These are phyloP conservation scores for Cynaeus angustus DNA, from an alignment of 2,888 invertebrate species.

Conservation along the genomic window DNA sequence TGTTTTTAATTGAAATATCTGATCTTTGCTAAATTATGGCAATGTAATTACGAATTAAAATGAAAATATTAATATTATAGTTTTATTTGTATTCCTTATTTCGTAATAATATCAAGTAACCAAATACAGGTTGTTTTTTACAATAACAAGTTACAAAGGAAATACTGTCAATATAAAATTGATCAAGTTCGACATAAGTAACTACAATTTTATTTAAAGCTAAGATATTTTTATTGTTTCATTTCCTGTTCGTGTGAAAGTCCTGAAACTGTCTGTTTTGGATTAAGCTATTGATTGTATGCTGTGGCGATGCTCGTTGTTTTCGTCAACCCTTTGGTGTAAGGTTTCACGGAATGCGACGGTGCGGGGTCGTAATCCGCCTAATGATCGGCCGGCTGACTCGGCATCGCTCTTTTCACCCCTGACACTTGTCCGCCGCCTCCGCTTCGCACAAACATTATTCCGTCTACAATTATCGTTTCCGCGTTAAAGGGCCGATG, in stretches of 20 bases:
- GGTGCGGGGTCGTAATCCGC: conserved; percentile 57
- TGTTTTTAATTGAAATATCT: too few relatives aligned
- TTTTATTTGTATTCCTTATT: too few relatives aligned
- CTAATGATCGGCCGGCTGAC: conserved; percentile 58
- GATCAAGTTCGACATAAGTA: too few relatives aligned
- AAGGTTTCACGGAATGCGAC: conserved; percentile 63
- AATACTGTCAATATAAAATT: too few relatives aligned
- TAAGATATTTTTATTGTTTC: neutral
- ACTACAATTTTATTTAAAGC: neutral
- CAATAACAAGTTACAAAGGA: too few relatives aligned
- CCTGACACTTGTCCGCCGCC: conserved; percentile 48
- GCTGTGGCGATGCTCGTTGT: conserved; percentile 54
- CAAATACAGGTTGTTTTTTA: too few relatives aligned
- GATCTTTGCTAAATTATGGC: too few relatives aligned
- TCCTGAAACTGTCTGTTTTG: neutral
- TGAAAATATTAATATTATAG: too few relatives aligned
- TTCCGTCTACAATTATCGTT: conserved; percentile 68
- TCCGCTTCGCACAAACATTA: conserved; percentile 49
- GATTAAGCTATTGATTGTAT: conserved; percentile 45
- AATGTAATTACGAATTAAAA: too few relatives aligned
- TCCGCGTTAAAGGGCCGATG: conserved; percentile 55
- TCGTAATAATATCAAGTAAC: too few relatives aligned
- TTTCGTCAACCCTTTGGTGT: conserved; percentile 65
- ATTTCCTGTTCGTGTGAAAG: neutral
- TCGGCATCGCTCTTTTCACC: conserved; percentile 48